A percentile compares a stretch with the other conserved stretches of the same genome.
Conservation (phyloP, 2,797 vertebrate species). For the Enteromius paludinosus region DNA sequence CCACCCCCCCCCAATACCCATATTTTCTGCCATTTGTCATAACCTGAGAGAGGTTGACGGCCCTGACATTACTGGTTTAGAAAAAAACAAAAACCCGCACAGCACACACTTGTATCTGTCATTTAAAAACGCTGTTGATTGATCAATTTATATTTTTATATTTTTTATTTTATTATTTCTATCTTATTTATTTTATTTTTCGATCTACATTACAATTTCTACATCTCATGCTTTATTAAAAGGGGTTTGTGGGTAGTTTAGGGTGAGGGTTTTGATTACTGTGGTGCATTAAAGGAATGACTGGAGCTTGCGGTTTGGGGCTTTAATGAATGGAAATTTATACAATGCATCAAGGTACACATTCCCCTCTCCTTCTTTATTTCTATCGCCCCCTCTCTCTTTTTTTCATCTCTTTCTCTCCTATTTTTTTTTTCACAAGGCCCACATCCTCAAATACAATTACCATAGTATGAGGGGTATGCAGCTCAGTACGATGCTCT, state of each 20-base stretch:
- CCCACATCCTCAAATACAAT: slow-evolving; percentile 28
- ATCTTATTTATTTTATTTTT: not conserved
- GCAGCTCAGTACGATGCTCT: slow-evolving; percentile 14
- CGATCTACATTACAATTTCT: not conserved
- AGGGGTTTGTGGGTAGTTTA: slow-evolving; percentile 11
- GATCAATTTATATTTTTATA: not conserved
- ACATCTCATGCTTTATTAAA: not conserved
- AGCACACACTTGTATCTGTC: not conserved
- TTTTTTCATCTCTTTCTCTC: not conserved
- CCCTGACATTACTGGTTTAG: not conserved
- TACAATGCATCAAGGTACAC: slow-evolving; percentile 37
- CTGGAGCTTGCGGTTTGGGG: not conserved
- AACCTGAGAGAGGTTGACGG: slow-evolving; percentile 9
- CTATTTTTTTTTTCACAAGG: not conserved
- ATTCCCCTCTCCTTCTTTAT: slow-evolving; percentile 4
- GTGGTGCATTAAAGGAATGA: slow-evolving; percentile 14
- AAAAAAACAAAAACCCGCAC: not conserved
- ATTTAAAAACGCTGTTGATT: not conserved
- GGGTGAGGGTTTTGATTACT: not conserved
- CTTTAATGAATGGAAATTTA: slow-evolving; percentile 48
- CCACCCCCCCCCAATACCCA: not conserved
- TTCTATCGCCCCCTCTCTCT: not conserved
- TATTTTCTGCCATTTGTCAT: slow-evolving; percentile 16
- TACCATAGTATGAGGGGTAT: slow-evolving; percentile 29
- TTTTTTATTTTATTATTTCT: not conserved